Evolutionary conservation across 1,140 invertebrate genomes (phyloP), one percentile per base, ranked within the genome.

Genomic region (Phymorhynchus buccinoides): DNA sequence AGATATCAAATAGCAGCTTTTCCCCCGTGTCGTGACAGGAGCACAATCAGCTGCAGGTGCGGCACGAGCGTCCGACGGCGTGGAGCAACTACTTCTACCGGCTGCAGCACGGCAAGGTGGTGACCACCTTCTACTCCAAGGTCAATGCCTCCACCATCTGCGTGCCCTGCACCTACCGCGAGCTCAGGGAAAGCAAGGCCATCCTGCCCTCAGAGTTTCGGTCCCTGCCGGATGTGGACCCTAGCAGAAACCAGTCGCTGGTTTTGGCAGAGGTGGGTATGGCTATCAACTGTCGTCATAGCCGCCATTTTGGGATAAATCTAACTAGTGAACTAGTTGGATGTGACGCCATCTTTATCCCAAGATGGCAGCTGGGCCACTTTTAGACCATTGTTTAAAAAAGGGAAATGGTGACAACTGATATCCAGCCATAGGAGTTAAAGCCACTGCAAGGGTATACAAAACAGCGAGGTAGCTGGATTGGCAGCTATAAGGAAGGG

Each of bases 81-180:
- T 86, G 87, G 22, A 85, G 89, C 62, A 86, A 85, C n/a, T 89
- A 88, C 62, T 92, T 88, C 79, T 92, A 91, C 86, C 88, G 88
- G 42, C 84, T 91, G 18, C 84, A 86, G 85, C 88, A 89, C 9
- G 90, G 90, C 44, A 86, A 90, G 22, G 87, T 92, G 18, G 89
- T 91, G 44, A 92, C 90, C n/a, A 88, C 90, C 66, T 92, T 91
- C 84, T 88, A 91, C 86, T 75, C 71, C 71, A 88, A 88, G 39
- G 90, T 91, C 32, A 92, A 90, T 84, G 90, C 90, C 1, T 86
- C 90, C 52, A 90, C 89, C 75, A 90, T 92, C 42, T 92, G 91
- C 83, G 90, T 92, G 27, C 91, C 91, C 9, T 92, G 91, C 56
- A 90, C 91, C 1, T 91, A 91, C 83, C 89, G 87, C 71, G 90